These are phyloP conservation scores for Pollenia griseotomentosa DNA, from an alignment of 2,888 invertebrate genomes.

Conservation along the genomic window DNA sequence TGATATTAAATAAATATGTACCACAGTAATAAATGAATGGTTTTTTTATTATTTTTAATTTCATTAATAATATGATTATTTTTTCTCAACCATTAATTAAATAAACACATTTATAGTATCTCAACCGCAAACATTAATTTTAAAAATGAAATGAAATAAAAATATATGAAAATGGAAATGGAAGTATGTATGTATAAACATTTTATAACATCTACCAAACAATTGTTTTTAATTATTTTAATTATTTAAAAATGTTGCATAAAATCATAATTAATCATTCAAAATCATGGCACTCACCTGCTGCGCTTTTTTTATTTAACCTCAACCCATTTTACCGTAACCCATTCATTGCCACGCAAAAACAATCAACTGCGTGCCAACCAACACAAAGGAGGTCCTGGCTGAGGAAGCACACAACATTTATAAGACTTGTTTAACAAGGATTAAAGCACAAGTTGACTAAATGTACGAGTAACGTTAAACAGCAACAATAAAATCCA, in stretches of 20 bases:
- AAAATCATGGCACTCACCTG: constrained; percentile 67
- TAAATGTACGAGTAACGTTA: not conserved
- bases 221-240: constrained; percentile 71
- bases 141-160: constrained; percentile 41
- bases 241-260: constrained; percentile 70
- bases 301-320: constrained; percentile 47
- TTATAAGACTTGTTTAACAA: constrained; percentile 63
- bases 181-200: constrained; percentile 18
- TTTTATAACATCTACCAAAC: constrained; percentile 45
- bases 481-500: constrained; percentile 74
- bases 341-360: not conserved
- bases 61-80: constrained; percentile 48
- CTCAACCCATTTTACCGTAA: not conserved
- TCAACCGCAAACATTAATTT: constrained; percentile 67
- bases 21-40: not conserved
- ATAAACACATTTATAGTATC: constrained; percentile 57
- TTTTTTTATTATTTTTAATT: constrained; percentile 20
- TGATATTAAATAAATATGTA: not conserved
- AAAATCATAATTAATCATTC: constrained; percentile 70
- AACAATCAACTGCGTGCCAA: constrained; percentile 20
- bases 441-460: constrained; percentile 52
- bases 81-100: constrained; percentile 62
- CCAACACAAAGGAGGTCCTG: not conserved
- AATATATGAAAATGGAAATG: constrained; percentile 2
- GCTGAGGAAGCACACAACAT: constrained; percentile 35